Base-by-base conservation (phyloP, 2,888 invertebrate species). In the Spodoptera littoralis region DNA sequence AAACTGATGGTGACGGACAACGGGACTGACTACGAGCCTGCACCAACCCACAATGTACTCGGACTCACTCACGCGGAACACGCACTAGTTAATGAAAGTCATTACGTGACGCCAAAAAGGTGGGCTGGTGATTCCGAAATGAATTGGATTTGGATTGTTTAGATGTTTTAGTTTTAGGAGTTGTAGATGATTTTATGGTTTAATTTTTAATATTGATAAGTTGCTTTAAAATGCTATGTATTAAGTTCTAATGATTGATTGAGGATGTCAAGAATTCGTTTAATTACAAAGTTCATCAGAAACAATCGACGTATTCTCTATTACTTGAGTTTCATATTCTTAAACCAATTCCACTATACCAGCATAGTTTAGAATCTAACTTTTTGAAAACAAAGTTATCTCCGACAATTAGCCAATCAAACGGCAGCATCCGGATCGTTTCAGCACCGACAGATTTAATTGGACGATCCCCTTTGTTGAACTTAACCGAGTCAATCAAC, bases 401-500 rank as follows among this genome's bases (percentile, higher is more conserved):
- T 65, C 56, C 62, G 41, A 78, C 74, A 66, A 74, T 77, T 77
- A 79, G 54, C 76, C 73, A 79, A 75, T 79, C 73, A 77, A 79
- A 72, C 73, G 65, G 66, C 64, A 68, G 63, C 69, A 76, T 78
- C 68, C 77, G 66, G 66, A 70, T 72, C 62, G 72, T 53, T 64
- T 44, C 69, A 44, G 61, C 50, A 69, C 60, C 68, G 60, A 56
- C 61, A 60, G 69, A 77, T 79, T 77, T 79, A 79, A 79, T 79
- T 77, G 79, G 65, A 70, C 65, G 48, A 70, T 66, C 60, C 63
- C 62, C 73, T 73, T 76, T 77, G 79, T 79, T 79, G 70, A 79
- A 77, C 76, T 79, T 76, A 72, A 64, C 71, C 43, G 52, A 77
- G 73, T 79, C 76, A 76, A 79, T 79, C 77, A 77, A 79, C 73